Evolutionary conservation across 2,797 vertebrate species (phyloP).

Genomic region (Phataginus tetradactyla): DNA sequence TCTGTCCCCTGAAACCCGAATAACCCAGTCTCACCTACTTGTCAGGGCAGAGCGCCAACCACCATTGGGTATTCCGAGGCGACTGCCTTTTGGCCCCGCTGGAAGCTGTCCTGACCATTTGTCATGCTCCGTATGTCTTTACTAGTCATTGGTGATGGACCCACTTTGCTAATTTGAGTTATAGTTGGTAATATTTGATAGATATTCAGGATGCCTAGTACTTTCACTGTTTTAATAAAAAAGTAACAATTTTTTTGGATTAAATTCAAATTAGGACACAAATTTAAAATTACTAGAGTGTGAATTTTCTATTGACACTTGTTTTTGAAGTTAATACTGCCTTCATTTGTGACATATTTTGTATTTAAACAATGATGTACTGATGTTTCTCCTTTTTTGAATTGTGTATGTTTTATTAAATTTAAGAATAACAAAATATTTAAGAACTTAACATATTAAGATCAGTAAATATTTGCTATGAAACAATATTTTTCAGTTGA

Average conservation of each 20-base stretch:
- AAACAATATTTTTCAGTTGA: not conserved
- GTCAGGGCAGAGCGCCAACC: not conserved
- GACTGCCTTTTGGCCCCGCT: too few relatives aligned
- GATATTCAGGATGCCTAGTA: not conserved
- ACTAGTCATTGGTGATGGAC: fast-evolving
- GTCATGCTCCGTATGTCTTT: fast-evolving
- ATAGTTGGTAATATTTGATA: not conserved
- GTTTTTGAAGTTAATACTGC: not conserved
- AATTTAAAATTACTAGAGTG: not conserved
- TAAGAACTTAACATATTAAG: not conserved
- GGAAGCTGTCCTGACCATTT: not conserved
- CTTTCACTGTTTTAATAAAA: not conserved
- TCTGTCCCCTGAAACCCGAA: not conserved
- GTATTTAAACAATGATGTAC: not conserved
- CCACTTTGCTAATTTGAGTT: not conserved
- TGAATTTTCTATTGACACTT: not conserved
- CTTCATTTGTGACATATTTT: not conserved
- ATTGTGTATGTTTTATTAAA: not conserved
- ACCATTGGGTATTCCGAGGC: fast-evolving
- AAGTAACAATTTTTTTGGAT: not conserved
- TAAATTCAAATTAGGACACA: not conserved
- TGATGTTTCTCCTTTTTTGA: not conserved
- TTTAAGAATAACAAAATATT: not conserved
- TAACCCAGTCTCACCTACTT: too few relatives aligned
- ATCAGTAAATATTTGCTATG: not conserved